Evolutionary conservation across 2,888 invertebrate genomes (phyloP), one percentile per base, ranked within the genome.

Genomic region (Agrilus biguttatus): DNA sequence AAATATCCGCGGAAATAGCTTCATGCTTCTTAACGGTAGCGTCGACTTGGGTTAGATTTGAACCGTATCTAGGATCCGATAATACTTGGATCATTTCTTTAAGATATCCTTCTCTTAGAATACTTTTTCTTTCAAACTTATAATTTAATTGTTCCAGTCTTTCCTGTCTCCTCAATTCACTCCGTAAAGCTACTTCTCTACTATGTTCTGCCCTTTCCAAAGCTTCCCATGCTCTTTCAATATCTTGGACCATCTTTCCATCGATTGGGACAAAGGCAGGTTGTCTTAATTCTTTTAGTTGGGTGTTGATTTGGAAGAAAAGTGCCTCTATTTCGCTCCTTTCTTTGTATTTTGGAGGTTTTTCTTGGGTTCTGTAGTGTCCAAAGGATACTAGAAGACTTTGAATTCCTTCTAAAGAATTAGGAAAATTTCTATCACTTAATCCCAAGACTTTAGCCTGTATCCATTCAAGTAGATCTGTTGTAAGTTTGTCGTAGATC

Each of bases 1-100:
- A 70, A 43, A 97, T 96, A 61, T 97, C 97, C 0, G 96, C 95
- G 47, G 90, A 89, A 49, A 97, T 93, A 13, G 97, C 96, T 66
- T 97, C 96, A 62, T 97, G 96, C 60, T 97, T 97, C 70, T 97
- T 97, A 35, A 97, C 81, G 0, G 95, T 92, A 2, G 96, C 96
- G 63, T 97, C 96, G 0, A 96, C 92, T 62, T 96, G 93, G 0
- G 86, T 78, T 52, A 95, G 69, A 69, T 87, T 88, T 53, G 85
- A 85, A 2, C 89, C 89, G 66, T 92, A 92, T 43, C 91, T 77
- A 1, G 90, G 87, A 70, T 92, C 92, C 0, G 87, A 86, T 14
- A 97, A 69, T 10, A 97, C 92, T 63, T 88, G 88, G 52, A 89
- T 91, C 95, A 97, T 97, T 69, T 97, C 97, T 66, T 90, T 89